Evolutionary conservation across 2,113 vertebrate species (phyloP).

Genomic region (Toxotes chatareus): DNA sequence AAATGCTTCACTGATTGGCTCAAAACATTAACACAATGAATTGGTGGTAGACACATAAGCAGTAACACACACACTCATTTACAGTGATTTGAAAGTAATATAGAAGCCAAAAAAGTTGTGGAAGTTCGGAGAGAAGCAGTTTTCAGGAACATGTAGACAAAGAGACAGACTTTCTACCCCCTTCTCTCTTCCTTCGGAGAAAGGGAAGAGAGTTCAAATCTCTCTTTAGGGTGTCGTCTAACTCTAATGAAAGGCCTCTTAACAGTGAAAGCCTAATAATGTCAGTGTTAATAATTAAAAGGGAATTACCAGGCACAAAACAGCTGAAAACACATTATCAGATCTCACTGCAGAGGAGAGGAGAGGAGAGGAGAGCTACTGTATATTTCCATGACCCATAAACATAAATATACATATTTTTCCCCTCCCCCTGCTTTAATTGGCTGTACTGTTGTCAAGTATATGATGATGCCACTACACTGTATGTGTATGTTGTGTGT

Average conservation of each 20-base stretch:
- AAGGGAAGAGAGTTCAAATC: constrained; percentile 39
- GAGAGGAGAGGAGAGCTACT: constrained; percentile 72
- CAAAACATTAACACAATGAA: constrained; percentile 48
- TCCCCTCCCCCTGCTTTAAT: constrained; percentile 60
- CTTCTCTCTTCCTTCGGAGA: background rate
- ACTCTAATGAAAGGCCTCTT: constrained; percentile 86
- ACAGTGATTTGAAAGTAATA: background rate
- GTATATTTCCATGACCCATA: constrained; percentile 42
- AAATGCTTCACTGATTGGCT: constrained; percentile 34
- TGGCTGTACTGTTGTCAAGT: constrained; percentile 68
- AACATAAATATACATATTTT: constrained; percentile 57
- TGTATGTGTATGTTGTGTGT: constrained; percentile 39
- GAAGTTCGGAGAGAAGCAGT: background rate
- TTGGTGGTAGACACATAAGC: background rate
- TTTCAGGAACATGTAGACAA: background rate
- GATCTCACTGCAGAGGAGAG: constrained; percentile 74
- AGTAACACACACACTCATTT: background rate
- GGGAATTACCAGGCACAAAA: constrained; percentile 87
- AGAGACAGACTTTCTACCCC: background rate
- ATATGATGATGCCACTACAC: constrained; percentile 55
- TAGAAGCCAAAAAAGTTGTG: background rate
- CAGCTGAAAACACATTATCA: constrained; percentile 89
- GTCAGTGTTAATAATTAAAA: constrained; percentile 94
- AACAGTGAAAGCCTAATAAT: constrained; percentile 92
- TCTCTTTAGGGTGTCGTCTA: constrained; percentile 69